Evolutionary conservation across 2,888 invertebrate species (phyloP).

Genomic region (Troglohyphantes excavatus): DNA sequence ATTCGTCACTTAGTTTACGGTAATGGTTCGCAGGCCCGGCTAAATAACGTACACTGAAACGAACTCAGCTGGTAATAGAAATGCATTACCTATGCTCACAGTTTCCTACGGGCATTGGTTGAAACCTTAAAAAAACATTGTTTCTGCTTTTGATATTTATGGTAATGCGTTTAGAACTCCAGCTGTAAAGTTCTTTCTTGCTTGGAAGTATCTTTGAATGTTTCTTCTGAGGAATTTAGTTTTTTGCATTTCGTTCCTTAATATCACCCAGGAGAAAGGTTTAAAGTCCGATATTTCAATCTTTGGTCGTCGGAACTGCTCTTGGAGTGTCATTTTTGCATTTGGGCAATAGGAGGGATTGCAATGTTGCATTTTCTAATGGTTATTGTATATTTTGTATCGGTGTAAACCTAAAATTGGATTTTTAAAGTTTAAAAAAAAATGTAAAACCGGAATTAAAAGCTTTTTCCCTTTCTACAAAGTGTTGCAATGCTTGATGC

Average conservation of each 20-base stretch:
- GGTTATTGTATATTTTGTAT: not conserved
- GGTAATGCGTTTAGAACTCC: constrained; percentile 21
- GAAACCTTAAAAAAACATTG: constrained; percentile 11
- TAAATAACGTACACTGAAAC: constrained; percentile 26
- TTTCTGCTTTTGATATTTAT: constrained; percentile 25
- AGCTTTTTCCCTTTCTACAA: no score
- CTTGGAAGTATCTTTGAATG: not conserved
- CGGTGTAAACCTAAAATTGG: no score
- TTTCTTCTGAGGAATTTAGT: not conserved
- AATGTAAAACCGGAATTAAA: no score
- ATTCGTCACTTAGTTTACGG: constrained; percentile 40
- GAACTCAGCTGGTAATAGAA: constrained; percentile 25
- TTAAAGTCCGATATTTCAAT: not conserved
- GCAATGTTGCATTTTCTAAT: not conserved
- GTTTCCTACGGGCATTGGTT: not conserved
- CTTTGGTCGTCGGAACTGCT: not conserved
- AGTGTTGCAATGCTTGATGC: no score
- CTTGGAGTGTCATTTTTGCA: not conserved
- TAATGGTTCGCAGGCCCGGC: constrained; percentile 36
- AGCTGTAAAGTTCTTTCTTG: not conserved
- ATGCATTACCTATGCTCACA: constrained; percentile 19
- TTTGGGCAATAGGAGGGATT: not conserved
- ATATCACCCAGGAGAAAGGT: not conserved
- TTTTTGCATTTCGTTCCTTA: not conserved
- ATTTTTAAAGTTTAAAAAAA: no score